Evolutionary conservation across 2,888 invertebrate genomes (phyloP), one percentile per base, ranked within the genome.

Genomic region (Mycogona germanica): DNA sequence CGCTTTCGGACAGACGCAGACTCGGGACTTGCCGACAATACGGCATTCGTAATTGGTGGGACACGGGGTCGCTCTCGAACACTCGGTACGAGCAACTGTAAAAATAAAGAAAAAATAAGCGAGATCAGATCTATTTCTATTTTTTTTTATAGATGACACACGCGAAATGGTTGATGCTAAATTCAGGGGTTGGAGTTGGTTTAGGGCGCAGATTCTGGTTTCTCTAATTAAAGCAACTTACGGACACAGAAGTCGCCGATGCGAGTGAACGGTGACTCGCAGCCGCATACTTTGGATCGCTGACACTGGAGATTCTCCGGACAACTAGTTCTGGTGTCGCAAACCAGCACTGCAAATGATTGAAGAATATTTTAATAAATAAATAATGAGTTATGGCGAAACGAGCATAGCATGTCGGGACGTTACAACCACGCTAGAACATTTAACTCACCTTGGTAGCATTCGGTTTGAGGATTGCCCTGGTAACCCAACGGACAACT

Each of bases 1-100:
- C n/a, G 91, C 91, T 66, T 85, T 81, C 4, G 91, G 91, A 67
- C 92, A 92, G 49, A 91, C 89, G 64, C 92, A 92, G 66, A 91
- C 91, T 67, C 89, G 91, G 1, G 88, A 84, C 46, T 86, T 87
- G 28, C 87, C 87, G 14, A 89, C 50, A 25, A 54, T 25, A 14
- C 49, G 51, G 29, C 58, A 56, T 47, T 57, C 88, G 87, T 53
- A 80, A 76, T 70, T 80, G 76, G 65, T 87, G n/a, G 62, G 59
- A 42, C 66, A 66, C 9, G 52, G 53, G 30, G 37, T 28, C 4
- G 14, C 45, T 6, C 48, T 23, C 2, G 45, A 38, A 55, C 57
- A 57, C n/a, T 53, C 53, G 4, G 7, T 23, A 48, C 37, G 14
- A 2, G 47, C 26, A 14, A 53, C 55, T 51, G 26, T 2, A n/a